Base-by-base conservation (phyloP, 2,797 vertebrate genomes). In the Morus bassanus region DNA sequence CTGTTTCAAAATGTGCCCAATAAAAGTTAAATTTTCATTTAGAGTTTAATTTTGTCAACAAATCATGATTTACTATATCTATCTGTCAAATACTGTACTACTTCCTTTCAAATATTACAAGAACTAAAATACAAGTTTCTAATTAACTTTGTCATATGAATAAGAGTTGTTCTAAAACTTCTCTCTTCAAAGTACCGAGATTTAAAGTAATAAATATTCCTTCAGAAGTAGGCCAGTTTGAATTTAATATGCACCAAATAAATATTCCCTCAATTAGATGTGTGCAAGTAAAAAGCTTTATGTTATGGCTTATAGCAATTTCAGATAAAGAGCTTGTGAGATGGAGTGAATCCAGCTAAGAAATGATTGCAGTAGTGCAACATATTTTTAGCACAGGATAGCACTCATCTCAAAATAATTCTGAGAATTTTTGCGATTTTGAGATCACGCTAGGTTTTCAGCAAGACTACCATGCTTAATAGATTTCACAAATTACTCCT, bases 291-390 rank as follows among this genome's bases (percentile, higher is more conserved):
- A 97, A 97, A 98, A 91, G 96, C 91, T 96, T 96, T 97, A 95
- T 95, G 97, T 97, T 98, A 97, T 93, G 88, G 98, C 98, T 98
- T 97, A 97, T 76, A 97, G 97, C 98, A 98, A 98, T 98, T 98
- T 98, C 97, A 97, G 98, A 98, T 98, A 98, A 98, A 98, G 97
- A 97, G 92, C 91, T 88, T 91, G 98, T 97, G 97, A 98, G 98
- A 97, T 97, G 96, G 98, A 98, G 98, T 98, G 98, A 98, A 98
- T 98, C 98, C 98, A 98, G 97, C 98, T 98, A 98, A 98, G 90
- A 98, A 98, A 98, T 98, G 97, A 98, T 97, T 97, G 95, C 89
- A 98, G 91, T 56, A 93, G 95, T 79, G 74, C 89, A 97, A 97
- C 77, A 48, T 95, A 97, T 96, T 97, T 98, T 97, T 96, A 97